Conservation (phyloP, 2,113 vertebrate species). For the Panthera tigris region DNA sequence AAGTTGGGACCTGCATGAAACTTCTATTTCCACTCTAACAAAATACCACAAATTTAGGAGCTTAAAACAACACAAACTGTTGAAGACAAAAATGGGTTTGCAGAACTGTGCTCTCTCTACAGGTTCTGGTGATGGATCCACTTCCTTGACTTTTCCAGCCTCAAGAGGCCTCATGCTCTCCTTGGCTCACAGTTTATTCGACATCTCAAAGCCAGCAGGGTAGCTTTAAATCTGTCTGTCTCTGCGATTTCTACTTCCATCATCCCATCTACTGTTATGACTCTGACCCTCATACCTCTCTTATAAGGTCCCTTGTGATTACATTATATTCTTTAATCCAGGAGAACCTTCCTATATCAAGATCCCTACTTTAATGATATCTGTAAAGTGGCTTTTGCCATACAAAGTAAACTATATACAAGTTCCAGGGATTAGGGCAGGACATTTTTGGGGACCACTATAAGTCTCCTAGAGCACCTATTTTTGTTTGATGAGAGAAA, state of each 20-base stretch:
- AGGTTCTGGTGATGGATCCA: neutral
- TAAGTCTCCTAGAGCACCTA: neutral
- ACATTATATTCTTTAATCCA: neutral
- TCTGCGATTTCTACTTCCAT: neutral
- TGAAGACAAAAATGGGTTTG: neutral
- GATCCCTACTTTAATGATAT: neutral
- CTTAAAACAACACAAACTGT: neutral
- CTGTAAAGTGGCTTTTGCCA: neutral
- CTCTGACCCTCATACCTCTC: neutral
- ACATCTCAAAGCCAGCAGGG: neutral
- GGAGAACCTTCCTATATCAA: neutral
- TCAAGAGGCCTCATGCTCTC: neutral
- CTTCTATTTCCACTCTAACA: neutral
- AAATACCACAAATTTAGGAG: neutral
- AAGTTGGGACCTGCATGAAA: neutral
- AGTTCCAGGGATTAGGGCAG: neutral
- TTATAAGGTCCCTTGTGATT: neutral
- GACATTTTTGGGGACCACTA: neutral
- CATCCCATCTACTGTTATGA: neutral
- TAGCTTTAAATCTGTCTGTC: neutral
- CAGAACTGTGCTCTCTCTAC: neutral
- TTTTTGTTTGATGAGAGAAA: neutral
- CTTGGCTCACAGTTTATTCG: rapidly evolving
- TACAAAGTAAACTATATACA: neutral
- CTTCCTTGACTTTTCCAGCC: neutral